Evolutionary conservation across 2,113 vertebrate species (phyloP), one percentile per base, ranked within the genome.

Genomic region (Osmerus eperlanus): DNA sequence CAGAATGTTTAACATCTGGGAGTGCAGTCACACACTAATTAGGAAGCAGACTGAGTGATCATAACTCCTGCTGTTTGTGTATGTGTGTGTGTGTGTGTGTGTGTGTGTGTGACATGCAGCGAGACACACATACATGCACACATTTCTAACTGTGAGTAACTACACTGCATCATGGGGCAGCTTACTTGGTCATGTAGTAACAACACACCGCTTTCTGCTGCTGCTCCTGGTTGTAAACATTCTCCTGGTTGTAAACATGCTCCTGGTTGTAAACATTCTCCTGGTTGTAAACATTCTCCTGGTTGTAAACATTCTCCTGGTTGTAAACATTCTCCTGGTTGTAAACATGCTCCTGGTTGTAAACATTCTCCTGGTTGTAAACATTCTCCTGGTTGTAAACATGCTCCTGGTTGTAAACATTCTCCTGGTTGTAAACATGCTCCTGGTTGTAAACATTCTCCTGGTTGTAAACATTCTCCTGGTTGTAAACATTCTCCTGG

Each of bases 1-100:
- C 51, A 64, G 68, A 70, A 28, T 65, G 41, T 66, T 66, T 32
- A 75, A 75, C 74, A 71, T 76, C 74, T 76, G 74, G 14, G 25
- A 47, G 9, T 47, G 36, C 41, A 47, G 41, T 47, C 41, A 47
- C 41, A 47, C 9, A 12, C 51, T 72, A 68, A 64, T 73, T 72
- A 77, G 65, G 47, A 72, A 68, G 64, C 71, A 71, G 65, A 53
- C 19, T 11, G 36, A 72, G 75, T 79, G 72, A 47, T 56, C 60
- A 58, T 52, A 3, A 55, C 36, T 51, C 68, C 56, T 62, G 2
- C 21, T 55, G 51, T 21, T 21, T 53, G 23, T 15, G 28, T 29
- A 28, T 29, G 13, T 63, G 23, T 64, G 61, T 64, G 61, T 32
- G 61, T 29, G 61, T 32, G 25, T 18, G 11, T 32, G 61, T 29